A percentile compares a stretch with the other conserved stretches of the same genome.
These are phyloP conservation scores for Tringa solitaria DNA, from an alignment of 2,113 vertebrate genomes.

Conservation along the genomic window DNA sequence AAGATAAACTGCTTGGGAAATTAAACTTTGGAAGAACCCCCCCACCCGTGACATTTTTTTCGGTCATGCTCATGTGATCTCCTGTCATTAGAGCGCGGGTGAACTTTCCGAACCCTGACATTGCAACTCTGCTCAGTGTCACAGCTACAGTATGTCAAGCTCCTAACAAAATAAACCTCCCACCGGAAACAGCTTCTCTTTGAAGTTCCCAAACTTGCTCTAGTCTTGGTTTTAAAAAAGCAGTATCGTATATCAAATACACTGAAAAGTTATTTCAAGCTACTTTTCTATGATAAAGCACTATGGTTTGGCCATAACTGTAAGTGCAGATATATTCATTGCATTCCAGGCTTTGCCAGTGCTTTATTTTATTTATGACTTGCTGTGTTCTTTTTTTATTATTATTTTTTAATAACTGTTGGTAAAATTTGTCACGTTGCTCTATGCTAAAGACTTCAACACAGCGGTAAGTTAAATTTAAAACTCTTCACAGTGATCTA, in stretches of 20 bases:
- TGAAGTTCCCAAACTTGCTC: slow-evolving; percentile 38
- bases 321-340: slow-evolving; percentile 9
- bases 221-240: slow-evolving; percentile 35
- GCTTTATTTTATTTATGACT: slow-evolving; percentile 40
- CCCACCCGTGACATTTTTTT: not conserved
- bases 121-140: slow-evolving; percentile 51
- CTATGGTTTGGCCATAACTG: not conserved
- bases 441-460: not conserved
- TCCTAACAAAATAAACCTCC: slow-evolving; percentile 27
- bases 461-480: not conserved
- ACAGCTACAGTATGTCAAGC: slow-evolving; percentile 20
- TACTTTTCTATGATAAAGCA: slow-evolving; percentile 47
- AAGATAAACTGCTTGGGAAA: slow-evolving; percentile 40
- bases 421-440: not conserved
- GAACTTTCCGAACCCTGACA: slow-evolving; percentile 36
- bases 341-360: not conserved
- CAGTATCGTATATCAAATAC: slow-evolving; percentile 20
- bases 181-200: slow-evolving; percentile 29
- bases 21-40: slow-evolving; percentile 7
- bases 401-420: slow-evolving; percentile 23
- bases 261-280: slow-evolving; percentile 42
- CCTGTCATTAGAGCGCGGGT: not conserved
- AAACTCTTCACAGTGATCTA: not conserved
- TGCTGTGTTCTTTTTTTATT: not conserved
- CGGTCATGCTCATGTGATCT: not conserved